Base-by-base conservation (phyloP, 2,113 vertebrate species). In the Mandrillus leucophaeus region DNA sequence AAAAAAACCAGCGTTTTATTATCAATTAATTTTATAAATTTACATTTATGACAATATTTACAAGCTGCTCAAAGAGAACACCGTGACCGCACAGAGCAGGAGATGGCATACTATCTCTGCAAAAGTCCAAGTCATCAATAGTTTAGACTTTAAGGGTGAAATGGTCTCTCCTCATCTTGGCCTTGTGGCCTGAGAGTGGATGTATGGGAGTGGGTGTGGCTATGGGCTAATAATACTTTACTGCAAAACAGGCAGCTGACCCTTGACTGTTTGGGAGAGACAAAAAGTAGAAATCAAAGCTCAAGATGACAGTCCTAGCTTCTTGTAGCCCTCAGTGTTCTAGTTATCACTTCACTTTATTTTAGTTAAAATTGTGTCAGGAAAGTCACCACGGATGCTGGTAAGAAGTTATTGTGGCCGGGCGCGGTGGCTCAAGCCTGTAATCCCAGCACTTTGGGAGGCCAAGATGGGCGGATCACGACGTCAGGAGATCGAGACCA, bases 391-490 rank as follows among this genome's bases (percentile, higher is more conserved):
- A 43, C 0, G 6, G 45, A 43, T 8, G 25, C 20, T 40, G 59
- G 18, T 55, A 13, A 68, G 50, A 73, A 38, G 23, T 40, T 27
- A 14, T 1, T 23, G 43, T 45, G 48, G 48, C 48, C 0, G 0
- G 48, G 13, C 3, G 2, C 13, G 3, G 48, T 50, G 48, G 48
- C 48, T 50, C 13, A 50, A 50, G 48, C 48, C 48, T 50, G 48
- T 50, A 50, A 50, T 50, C 12, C 48, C 48, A 50, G 48, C 12
- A 50, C 48, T 50, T 50, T 14, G 48, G 48, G 48, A 50, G 48
- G 48, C 48, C 0, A 3, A 50, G 12, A 50, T 0, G 48, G 48
- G 48, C 3, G 3, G 48, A 14, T 50, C 13, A 14, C 3, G 3
- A 50, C 12, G 48, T 50, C 48, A 14, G 48, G 3, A 50, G 48